Evolutionary conservation across 1,140 invertebrate species (phyloP).

Genomic region (Aphelenchoides besseyi): DNA sequence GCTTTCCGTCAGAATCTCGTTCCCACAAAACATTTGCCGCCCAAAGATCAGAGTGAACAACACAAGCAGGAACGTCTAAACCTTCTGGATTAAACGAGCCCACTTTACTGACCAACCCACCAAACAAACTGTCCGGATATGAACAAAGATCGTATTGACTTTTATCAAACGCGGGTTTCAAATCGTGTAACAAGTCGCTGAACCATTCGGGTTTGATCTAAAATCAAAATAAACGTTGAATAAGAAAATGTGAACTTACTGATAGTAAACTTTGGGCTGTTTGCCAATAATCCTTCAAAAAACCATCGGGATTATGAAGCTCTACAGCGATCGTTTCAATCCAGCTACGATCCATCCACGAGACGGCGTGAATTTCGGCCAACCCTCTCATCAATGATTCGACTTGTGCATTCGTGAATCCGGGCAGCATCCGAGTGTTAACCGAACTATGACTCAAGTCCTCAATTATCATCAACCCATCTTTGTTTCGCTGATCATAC

Average conservation of each 20-base stretch:
- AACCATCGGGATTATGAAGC: background rate
- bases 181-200: constrained; percentile 25
- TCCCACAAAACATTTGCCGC: constrained; percentile 46
- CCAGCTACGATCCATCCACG: constrained; percentile 41
- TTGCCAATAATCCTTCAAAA: background rate
- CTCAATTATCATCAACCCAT: constrained; percentile 48
- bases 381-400: constrained; percentile 34
- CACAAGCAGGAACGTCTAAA: constrained; percentile 33
- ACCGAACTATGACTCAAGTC: constrained; percentile 31
- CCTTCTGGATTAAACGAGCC: constrained; percentile 11
- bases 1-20: constrained; percentile 29
- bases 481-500: constrained; percentile 28
- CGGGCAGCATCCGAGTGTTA: constrained; percentile 38
- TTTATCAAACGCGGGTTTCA: constrained; percentile 25
- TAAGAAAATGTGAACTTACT: background rate
- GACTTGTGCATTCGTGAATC: constrained; percentile 43
- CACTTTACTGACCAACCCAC: constrained; percentile 22
- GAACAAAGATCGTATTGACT: background rate
- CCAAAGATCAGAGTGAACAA: constrained; percentile 49
- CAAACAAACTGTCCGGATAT: constrained; percentile 33
- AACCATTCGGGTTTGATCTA: constrained; percentile 44
- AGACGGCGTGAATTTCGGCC: constrained; percentile 33
- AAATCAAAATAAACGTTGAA: constrained; percentile 22
- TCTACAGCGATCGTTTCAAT: background rate
- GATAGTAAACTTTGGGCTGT: background rate